Base-by-base conservation (phyloP, 2,113 vertebrate genomes). In the Ageneiosus marmoratus region DNA sequence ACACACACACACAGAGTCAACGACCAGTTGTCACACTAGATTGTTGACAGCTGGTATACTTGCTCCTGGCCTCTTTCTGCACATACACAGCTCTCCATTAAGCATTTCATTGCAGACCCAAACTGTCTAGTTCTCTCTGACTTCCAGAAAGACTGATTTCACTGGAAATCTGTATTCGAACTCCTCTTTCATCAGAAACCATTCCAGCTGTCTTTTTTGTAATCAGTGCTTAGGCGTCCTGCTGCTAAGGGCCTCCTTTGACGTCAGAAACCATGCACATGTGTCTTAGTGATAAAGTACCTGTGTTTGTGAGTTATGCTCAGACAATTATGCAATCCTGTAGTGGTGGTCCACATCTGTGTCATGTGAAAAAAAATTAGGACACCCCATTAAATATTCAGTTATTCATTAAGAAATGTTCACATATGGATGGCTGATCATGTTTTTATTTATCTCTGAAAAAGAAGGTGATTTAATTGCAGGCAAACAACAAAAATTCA, bases 241-340 rank as follows among this genome's bases (percentile, higher is more conserved):
- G 41, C 67, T 83, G 67, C 62, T 53, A 18, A 62, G 72, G 70
- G 55, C 24, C 56, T 24, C 37, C 8, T 50, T 22, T 79, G 29
- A 84, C 50, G 29, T 87, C 72, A 83, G 9, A 44, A 75, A 78
- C 53, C 63, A 51, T 4, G 37, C 69, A 34, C 84, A 79, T 53
- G 74, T 75, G 74, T 63, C 62, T 74, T 24, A 15, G 41, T 77
- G 48, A 58, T 85, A 18, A 80, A 84, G 56, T 77, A 72, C 62
- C 77, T 80, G 70, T 6, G 44, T 53, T 18, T 27, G 22, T 27
- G 76, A 77, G 11, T 77, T 60, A n/a, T 8, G 29, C 24, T 77
- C 29, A 56, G 51, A 56, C 74, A 56, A 11, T n/a, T 4, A 53
- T 22, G 1, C 37, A 18, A 15, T 18, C 24, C 34, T 60, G 75